Conservation (phyloP, 2,888 invertebrate genomes). For the Pemphredon lugubris region DNA sequence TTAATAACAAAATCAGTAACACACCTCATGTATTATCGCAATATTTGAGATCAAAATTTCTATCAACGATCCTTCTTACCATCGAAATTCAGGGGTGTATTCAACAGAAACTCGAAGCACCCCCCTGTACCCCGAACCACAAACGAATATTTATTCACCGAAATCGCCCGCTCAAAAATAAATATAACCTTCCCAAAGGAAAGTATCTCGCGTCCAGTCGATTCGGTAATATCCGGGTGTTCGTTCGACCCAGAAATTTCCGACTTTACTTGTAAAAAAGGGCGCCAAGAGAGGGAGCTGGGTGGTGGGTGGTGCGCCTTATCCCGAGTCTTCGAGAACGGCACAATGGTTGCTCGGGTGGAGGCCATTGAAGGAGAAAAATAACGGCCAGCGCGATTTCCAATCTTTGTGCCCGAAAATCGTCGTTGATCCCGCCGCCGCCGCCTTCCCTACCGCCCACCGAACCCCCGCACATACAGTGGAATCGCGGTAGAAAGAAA, state of each 20-base stretch:
- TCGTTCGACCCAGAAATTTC: conserved; percentile 30
- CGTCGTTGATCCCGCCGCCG: conserved; percentile 55
- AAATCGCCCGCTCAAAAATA: not conserved
- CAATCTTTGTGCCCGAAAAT: conserved; percentile 63
- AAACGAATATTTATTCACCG: conserved; percentile 13
- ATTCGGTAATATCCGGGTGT: conserved; percentile 39
- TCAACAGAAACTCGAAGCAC: too few species aligned
- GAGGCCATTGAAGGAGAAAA: conserved; percentile 44
- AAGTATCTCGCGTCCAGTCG: conserved; percentile 15
- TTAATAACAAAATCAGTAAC: too few species aligned
- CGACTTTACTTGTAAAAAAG: not conserved
- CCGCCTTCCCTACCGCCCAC: too few species aligned
- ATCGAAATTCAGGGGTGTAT: too few species aligned
- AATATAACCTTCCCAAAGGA: too few species aligned
- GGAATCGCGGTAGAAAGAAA: conserved; percentile 29
- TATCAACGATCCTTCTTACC: too few species aligned
- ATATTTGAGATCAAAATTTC: too few species aligned
- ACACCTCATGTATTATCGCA: too few species aligned
- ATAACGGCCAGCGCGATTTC: conserved; percentile 60
- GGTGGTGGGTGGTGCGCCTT: conserved; percentile 10
- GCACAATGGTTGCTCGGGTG: conserved; percentile 36
- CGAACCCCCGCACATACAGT: too few species aligned
- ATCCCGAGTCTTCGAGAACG: conserved; percentile 16
- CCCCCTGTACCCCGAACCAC: too few species aligned
- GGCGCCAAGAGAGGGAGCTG: not conserved